Evolutionary conservation across 1,140 invertebrate species (phyloP).

Genomic region (Lamellibrachia luymesi): DNA sequence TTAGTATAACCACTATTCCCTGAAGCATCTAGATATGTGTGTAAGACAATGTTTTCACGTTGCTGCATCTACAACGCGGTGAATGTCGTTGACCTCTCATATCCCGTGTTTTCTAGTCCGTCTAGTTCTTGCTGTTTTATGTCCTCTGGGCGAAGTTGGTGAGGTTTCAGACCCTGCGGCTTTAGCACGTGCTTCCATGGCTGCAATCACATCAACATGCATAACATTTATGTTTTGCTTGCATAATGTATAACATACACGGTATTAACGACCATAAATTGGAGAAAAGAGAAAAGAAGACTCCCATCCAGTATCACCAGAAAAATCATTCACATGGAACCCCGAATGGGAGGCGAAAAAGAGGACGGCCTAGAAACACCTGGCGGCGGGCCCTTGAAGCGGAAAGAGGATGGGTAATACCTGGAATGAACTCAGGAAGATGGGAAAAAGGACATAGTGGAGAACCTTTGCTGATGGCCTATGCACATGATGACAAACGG

Average conservation of each 20-base stretch:
- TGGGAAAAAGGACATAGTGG: no score
- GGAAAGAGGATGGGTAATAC: no score
- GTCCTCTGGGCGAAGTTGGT: slow-evolving; percentile 16
- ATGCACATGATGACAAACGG: no score
- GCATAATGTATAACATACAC: not conserved
- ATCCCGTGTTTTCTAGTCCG: not conserved
- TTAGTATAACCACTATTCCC: no score
- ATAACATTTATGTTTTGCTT: not conserved
- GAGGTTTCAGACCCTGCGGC: slow-evolving; percentile 11
- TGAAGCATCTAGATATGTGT: not conserved
- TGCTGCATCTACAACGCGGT: not conserved
- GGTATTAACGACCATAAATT: not conserved
- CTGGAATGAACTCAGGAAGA: no score
- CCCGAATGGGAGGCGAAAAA: no score
- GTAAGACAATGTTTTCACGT: not conserved
- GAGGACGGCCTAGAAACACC: no score
- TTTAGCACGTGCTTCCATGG: not conserved
- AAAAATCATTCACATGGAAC: no score
- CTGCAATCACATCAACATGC: not conserved
- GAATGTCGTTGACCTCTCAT: not conserved
- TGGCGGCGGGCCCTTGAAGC: no score
- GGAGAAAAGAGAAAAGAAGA: not conserved
- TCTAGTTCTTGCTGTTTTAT: not conserved
- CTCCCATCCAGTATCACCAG: no score
- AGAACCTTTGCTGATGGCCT: no score